phyloP scores from a whole-genome alignment of 2,888 invertebrate genomes.

The Amphipyra tragopoginis region DNA sequence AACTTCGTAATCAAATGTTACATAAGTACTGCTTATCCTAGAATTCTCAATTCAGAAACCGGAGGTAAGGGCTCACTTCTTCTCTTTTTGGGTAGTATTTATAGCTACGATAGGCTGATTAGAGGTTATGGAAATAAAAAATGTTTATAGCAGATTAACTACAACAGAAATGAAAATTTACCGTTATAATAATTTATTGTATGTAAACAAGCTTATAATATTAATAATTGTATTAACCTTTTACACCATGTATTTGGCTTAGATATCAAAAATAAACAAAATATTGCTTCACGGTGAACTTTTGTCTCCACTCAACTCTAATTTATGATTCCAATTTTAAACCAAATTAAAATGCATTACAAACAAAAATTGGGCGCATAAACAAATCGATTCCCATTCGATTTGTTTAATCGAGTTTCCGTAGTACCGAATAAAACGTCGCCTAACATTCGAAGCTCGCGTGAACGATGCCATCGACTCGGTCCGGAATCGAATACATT shows the following conservation, averaged over 20 bases:
- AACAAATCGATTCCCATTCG: constrained; percentile 41
- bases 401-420: constrained; percentile 58
- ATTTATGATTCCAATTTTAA: constrained; percentile 45
- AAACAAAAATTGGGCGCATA: constrained; percentile 17
- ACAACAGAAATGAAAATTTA: no score
- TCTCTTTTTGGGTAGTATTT: no score
- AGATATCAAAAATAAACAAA: constrained; percentile 26
- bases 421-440: constrained; percentile 66
- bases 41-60: no score
- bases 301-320: constrained; percentile 6
- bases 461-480: constrained; percentile 86
- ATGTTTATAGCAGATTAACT: no score
- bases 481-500: constrained; percentile 83
- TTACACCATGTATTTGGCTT: constrained; percentile 22
- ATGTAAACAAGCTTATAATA: no score
- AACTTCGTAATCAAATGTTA: no score
- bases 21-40: no score
- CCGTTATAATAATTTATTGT: no score
- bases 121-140: no score
- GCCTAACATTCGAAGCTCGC: constrained; percentile 79
- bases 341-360: constrained; percentile 31
- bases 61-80: no score
- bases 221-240: constrained; percentile 23
- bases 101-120: no score
- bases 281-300: constrained; percentile 19